These are phyloP conservation scores for Athalia circularis DNA, from an alignment of 2,888 invertebrate species.

Conservation along the genomic window DNA sequence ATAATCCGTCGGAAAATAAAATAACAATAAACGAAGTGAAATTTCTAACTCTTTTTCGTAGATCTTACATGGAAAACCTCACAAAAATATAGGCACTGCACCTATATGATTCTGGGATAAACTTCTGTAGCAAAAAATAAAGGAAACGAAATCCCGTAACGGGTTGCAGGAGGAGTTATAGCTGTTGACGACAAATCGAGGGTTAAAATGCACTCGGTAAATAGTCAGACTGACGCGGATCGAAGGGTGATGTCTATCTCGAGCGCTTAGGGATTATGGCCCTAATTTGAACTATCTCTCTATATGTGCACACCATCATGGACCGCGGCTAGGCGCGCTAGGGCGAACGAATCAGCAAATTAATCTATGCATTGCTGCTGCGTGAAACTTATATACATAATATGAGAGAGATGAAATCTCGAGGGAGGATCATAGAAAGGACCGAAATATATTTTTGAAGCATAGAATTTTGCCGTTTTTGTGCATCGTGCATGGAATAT, in stretches of 20 bases:
- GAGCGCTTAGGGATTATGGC: constrained; percentile 70
- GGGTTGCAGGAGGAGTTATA: constrained; percentile 61
- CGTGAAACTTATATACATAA: too few relatives aligned
- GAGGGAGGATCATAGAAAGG: not conserved
- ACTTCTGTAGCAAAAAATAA: not conserved
- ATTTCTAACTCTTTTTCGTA: constrained; percentile 56
- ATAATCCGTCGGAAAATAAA: not conserved
- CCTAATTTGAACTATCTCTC: constrained; percentile 68
- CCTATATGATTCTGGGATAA: not conserved
- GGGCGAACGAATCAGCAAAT: constrained; percentile 39
- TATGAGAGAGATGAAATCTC: not conserved
- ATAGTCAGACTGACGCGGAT: constrained; percentile 62
- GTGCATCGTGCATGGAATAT: too few relatives aligned
- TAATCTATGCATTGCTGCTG: constrained; percentile 32
- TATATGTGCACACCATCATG: constrained; percentile 21
- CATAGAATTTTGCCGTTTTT: too few relatives aligned
- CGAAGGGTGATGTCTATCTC: constrained; percentile 64
- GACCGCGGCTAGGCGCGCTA: constrained; percentile 19
- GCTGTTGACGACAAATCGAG: constrained; percentile 74
- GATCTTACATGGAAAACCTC: not conserved
- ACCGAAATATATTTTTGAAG: too few relatives aligned
- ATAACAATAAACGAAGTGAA: not conserved
- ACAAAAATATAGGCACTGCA: too few relatives aligned
- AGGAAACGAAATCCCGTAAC: constrained; percentile 63
- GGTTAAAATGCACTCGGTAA: constrained; percentile 74